These are phyloP conservation scores for Acronicta aceris DNA, from an alignment of 2,888 invertebrate genomes.

Conservation along the genomic window DNA sequence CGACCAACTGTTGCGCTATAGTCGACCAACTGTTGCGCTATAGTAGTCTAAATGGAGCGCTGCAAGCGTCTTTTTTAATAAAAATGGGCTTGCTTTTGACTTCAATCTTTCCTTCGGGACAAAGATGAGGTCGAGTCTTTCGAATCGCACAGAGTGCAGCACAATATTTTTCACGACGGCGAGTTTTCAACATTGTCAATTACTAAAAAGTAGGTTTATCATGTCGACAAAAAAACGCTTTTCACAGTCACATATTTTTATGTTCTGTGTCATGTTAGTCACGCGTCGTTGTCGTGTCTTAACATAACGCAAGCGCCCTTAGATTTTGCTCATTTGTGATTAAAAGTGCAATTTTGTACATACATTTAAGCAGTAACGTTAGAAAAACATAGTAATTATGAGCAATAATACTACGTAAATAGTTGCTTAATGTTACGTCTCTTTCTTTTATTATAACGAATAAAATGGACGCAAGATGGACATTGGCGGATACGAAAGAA, in stretches of 20 bases:
- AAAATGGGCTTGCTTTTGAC: too few species aligned
- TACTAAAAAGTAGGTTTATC: slow-evolving; percentile 3
- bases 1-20: too few species aligned
- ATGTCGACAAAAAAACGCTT: slow-evolving; percentile 6
- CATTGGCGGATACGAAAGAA: slow-evolving; percentile 37
- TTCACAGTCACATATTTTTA: background rate
- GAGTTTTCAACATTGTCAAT: background rate
- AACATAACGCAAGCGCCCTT: slow-evolving; percentile 12
- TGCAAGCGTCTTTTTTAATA: too few species aligned
- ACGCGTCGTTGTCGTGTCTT: slow-evolving; percentile 6
- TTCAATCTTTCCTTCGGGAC: too few species aligned
- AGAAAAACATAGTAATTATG: slow-evolving; percentile 51
- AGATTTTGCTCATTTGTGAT: slow-evolving; percentile 53
- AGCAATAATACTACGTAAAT: slow-evolving; percentile 52
- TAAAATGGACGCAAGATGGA: slow-evolving; percentile 55
- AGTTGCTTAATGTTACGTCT: slow-evolving; percentile 58
- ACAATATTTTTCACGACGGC: too few species aligned
- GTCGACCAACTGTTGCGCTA: too few species aligned
- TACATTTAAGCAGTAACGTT: slow-evolving; percentile 40
- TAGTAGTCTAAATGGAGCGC: too few species aligned
- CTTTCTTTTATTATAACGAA: slow-evolving; percentile 59
- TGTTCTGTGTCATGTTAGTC: background rate
- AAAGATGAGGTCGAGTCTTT: background rate
- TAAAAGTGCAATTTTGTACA: slow-evolving; percentile 57
- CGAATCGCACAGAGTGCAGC: too few species aligned